Evolutionary conservation across 30 jellyfish, hydroid and myxozoan genomes (phyloP), one percentile per base, ranked within the genome.

Genomic region (Aurelia sp.): DNA sequence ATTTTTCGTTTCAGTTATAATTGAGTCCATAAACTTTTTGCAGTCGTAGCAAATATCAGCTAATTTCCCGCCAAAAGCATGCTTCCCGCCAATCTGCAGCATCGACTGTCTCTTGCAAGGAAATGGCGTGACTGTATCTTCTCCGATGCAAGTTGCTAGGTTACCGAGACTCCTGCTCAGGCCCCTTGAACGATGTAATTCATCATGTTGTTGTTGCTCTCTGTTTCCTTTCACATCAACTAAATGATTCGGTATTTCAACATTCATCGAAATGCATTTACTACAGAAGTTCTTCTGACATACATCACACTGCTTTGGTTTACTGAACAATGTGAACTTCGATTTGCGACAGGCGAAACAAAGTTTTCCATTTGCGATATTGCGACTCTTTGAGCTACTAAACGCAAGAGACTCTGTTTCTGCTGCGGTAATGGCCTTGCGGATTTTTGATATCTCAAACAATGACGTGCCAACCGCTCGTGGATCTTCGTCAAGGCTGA

Each of bases 361-460:
- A 13, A 90, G 65, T 60, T 72, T 84, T 8, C 92, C 92, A 21
- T 75, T 71, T 58, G 47, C 52, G 19, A 94, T 66, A 17, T 69
- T 93, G 31, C 41, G 61, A 15, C 48, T 60, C 55, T 62, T 71
- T 31, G 73, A 20, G 9, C 17, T 52, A 13, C 57, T 27, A 22
- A 73, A 69, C 62, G 85, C 58, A 9, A 82, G 61, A 3, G 59
- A 31, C 23, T 94, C 97, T n/a, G 74, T 59, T 69, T 94, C 99
- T 21, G 99, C 96, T 15, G 83, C 31, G 13, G 97, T 82, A n/a
- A 94, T 76, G 10, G 95, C 99, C 71, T 94, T 94, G 17, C 99
- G 89, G n/a, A 81, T 89, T 79, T 89, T 89, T 27, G 92, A 85
- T 60, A 94, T 94, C 64, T 94, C 99, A 18, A 44, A 73, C 55